Evolutionary conservation across 2,797 vertebrate genomes (phyloP).

Genomic region (Neosilurus mollespiculum): DNA sequence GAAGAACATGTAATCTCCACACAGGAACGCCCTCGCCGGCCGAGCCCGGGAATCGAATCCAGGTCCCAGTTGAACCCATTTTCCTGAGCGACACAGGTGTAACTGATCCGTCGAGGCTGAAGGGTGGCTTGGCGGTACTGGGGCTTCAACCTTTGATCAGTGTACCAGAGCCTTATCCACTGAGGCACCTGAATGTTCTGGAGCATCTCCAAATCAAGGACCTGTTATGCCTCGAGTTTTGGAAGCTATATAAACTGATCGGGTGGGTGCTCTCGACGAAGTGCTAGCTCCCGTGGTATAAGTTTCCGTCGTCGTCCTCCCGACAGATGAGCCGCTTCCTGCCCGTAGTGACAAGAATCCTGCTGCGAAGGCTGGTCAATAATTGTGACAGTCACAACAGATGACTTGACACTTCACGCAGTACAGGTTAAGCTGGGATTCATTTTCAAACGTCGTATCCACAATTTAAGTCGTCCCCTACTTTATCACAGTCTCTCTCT

Average conservation of each 20-base stretch:
- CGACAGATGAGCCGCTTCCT: background rate
- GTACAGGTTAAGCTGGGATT: slow-evolving; percentile 2
- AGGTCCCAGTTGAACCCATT: no score
- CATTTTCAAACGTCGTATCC: slow-evolving; percentile 1
- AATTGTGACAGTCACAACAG: background rate
- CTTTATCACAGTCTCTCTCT: background rate
- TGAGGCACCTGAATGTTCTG: background rate
- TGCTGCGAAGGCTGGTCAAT: background rate
- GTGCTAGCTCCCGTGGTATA: background rate
- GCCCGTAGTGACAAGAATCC: background rate
- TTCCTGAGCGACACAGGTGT: no score
- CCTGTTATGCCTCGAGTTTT: background rate
- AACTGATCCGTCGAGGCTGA: no score
- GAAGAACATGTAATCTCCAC: no score
- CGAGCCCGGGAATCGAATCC: no score
- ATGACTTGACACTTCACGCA: background rate
- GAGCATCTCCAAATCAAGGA: background rate
- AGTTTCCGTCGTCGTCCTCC: background rate
- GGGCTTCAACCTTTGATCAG: no score
- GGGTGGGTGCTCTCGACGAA: background rate
- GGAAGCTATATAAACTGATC: background rate
- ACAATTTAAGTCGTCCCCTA: background rate
- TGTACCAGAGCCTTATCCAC: no score
- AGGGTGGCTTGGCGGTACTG: no score
- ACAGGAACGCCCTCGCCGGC: no score